Conservation (phyloP, 2,888 invertebrate species). For the Chymomyza amoena region DNA sequence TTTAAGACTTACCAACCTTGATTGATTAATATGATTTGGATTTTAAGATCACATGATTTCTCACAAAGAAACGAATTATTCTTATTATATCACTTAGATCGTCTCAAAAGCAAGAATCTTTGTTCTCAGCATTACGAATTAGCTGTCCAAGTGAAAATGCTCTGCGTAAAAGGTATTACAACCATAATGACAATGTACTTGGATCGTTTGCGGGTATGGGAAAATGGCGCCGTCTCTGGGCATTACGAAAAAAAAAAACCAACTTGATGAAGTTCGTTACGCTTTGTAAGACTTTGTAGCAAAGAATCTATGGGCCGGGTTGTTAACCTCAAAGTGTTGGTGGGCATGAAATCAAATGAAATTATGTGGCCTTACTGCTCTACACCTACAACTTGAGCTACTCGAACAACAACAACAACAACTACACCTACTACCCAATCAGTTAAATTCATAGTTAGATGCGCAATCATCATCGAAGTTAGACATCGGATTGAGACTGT, state of each 20-base stretch:
- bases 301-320: neutral
- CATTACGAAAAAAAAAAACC: neutral
- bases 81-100: no score
- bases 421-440: no score
- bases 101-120: no score
- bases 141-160: neutral
- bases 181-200: neutral
- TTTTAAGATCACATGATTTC: no score
- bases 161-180: neutral
- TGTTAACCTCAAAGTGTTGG: neutral
- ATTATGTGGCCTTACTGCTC: neutral
- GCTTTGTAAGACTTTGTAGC: neutral
- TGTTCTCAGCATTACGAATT: neutral
- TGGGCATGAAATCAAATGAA: neutral
- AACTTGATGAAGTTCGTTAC: neutral
- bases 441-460: neutral
- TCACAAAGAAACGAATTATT: no score
- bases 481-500: neutral
- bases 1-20: no score
- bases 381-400: neutral
- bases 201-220: neutral
- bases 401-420: neutral
- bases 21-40: no score
- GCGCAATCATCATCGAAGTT: neutral
- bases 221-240: neutral